Evolutionary conservation across 2,797 vertebrate species (phyloP).

Genomic region (Poeciliopsis presidionis): DNA sequence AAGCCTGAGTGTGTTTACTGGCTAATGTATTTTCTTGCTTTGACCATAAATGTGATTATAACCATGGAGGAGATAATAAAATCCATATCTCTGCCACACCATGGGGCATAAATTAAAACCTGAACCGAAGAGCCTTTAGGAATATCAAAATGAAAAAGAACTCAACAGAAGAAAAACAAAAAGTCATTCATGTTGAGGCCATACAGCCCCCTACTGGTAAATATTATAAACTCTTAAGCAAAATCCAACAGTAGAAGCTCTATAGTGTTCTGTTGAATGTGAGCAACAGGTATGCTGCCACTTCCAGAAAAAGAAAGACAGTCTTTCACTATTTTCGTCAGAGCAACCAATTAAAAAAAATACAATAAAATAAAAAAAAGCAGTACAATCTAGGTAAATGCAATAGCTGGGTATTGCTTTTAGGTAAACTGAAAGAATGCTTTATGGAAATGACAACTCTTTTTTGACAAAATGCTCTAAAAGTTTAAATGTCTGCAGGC

Average conservation of each 20-base stretch:
- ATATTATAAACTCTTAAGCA: slow-evolving; percentile 48
- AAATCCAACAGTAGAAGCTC: slow-evolving; percentile 53
- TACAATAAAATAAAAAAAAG: neutral
- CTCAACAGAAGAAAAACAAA: slow-evolving; percentile 25
- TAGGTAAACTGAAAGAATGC: slow-evolving; percentile 7
- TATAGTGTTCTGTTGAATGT: slow-evolving; percentile 71
- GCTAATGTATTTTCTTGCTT: slow-evolving; percentile 76
- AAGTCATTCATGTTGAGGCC: slow-evolving; percentile 59
- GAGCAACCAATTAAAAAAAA: neutral
- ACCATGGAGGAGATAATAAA: slow-evolving; percentile 78
- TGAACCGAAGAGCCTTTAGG: slow-evolving; percentile 72
- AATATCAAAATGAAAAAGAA: slow-evolving; percentile 57
- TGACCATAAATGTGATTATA: slow-evolving; percentile 81
- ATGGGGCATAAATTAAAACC: slow-evolving; percentile 76
- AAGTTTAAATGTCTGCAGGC: neutral
- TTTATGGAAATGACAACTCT: neutral
- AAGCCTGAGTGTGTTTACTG: slow-evolving; percentile 65
- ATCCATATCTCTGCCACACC: slow-evolving; percentile 66
- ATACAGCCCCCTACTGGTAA: slow-evolving; percentile 84
- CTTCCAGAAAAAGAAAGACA: neutral
- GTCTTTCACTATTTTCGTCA: neutral
- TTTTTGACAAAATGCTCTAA: neutral
- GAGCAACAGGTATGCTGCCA: slow-evolving; percentile 72
- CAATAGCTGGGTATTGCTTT: neutral
- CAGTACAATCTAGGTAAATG: neutral